phyloP scores from a whole-genome alignment of 2,797 vertebrate species.

The Ceryle rudis region DNA sequence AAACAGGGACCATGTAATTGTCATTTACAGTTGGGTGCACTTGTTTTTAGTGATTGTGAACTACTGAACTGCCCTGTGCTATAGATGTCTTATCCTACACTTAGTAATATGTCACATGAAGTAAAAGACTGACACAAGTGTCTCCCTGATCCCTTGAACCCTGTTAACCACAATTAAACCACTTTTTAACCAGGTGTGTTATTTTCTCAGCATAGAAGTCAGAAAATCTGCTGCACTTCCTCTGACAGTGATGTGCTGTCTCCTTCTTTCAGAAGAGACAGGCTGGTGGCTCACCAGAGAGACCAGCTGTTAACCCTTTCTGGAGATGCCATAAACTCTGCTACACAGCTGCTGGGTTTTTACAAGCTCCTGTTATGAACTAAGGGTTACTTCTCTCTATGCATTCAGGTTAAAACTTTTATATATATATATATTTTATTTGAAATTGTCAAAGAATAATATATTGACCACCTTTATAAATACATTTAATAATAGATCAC shows the following conservation, averaged over 20 bases:
- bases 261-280: not conserved
- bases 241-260: not conserved
- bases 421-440: not conserved
- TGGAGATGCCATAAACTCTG: slow-evolving; percentile 6
- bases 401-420: not conserved
- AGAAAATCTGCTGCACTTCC: not conserved
- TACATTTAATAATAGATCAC: slow-evolving; percentile 31
- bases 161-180: not conserved
- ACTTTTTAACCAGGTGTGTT: not conserved
- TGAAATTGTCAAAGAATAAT: not conserved
- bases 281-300: not conserved
- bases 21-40: slow-evolving; percentile 42
- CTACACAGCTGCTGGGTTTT: not conserved
- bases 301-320: slow-evolving; percentile 20
- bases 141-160: not conserved
- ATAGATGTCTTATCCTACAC: slow-evolving; percentile 49
- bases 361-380: not conserved
- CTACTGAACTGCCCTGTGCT: not conserved
- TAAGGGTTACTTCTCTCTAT: not conserved
- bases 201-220: slow-evolving; percentile 24
- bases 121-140: slow-evolving; percentile 8
- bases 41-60: slow-evolving; percentile 60
- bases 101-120: slow-evolving; percentile 14
- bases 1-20: not conserved
- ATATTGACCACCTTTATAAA: not conserved